These are phyloP conservation scores for Lepisosteus oculatus DNA, from an alignment of 2,113 vertebrate species.

Conservation along the genomic window DNA sequence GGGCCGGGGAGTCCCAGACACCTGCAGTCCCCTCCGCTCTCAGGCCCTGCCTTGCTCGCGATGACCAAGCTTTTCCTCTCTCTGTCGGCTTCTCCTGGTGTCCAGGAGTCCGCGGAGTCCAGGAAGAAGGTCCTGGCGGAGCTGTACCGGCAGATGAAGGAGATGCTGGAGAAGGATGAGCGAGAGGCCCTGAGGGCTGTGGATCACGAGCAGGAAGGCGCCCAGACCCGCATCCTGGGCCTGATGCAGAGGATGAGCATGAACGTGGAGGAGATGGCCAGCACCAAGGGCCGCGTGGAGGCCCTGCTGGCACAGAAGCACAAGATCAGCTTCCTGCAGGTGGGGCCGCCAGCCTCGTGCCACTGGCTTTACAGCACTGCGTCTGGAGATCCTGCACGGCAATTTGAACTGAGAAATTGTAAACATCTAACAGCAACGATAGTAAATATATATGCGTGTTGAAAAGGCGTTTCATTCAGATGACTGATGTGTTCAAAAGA, in stretches of 20 bases:
- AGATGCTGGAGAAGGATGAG: conserved; percentile 70
- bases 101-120: conserved; percentile 60
- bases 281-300: conserved; percentile 62
- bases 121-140: conserved; percentile 57
- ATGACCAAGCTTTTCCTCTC: no score
- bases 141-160: conserved; percentile 74
- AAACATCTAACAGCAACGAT: no score
- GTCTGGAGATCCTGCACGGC: neutral
- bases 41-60: no score
- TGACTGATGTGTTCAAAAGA: no score
- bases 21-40: no score
- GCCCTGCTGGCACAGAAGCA: conserved; percentile 60
- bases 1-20: no score
- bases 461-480: no score
- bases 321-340: conserved; percentile 82
- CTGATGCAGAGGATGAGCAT: conserved; percentile 61
- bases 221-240: conserved; percentile 56
- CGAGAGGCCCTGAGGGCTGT: conserved; percentile 48
- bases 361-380: neutral
- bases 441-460: no score
- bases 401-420: neutral
- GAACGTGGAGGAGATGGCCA: conserved; percentile 67
- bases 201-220: conserved; percentile 70
- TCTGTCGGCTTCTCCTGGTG: neutral
- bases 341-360: conserved; percentile 36